phyloP scores from a whole-genome alignment of 2,888 invertebrate genomes.

The Trisateles emortualis region DNA sequence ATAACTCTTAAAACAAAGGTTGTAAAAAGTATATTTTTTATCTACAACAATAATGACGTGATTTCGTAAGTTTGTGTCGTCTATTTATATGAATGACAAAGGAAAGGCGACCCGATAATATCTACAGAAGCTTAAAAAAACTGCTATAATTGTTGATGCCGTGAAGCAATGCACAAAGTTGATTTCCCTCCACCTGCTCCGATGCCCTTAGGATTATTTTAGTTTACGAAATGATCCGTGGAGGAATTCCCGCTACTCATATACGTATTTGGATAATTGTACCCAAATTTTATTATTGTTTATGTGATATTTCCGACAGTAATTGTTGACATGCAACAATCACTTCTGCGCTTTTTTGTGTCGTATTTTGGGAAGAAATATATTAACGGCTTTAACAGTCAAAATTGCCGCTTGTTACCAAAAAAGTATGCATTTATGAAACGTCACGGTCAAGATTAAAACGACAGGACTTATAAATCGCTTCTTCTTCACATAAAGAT shows the following conservation, averaged over 20 bases:
- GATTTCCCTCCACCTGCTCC: slow-evolving; percentile 60
- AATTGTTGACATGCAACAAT: slow-evolving; percentile 19
- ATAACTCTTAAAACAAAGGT: not conserved
- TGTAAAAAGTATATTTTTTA: slow-evolving; percentile 14
- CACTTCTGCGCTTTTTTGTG: not conserved
- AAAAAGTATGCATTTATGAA: not conserved
- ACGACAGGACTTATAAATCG: slow-evolving; percentile 18
- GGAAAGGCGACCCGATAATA: slow-evolving; percentile 45
- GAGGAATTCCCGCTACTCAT: slow-evolving; percentile 65
- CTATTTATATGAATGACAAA: slow-evolving; percentile 34
- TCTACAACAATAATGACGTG: slow-evolving; percentile 27
- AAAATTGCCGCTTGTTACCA: not conserved
- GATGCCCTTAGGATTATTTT: slow-evolving; percentile 76
- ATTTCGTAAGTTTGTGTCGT: slow-evolving; percentile 29
- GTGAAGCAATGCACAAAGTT: slow-evolving; percentile 55
- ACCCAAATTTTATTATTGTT: slow-evolving; percentile 53
- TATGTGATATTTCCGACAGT: slow-evolving; percentile 36
- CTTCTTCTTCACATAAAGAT: not conserved
- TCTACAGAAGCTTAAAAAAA: slow-evolving; percentile 42
- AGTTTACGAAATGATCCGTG: slow-evolving; percentile 77
- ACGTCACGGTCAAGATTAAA: not conserved
- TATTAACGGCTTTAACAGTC: too few relatives aligned
- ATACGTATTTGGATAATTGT: slow-evolving; percentile 59
- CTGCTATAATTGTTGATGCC: slow-evolving; percentile 45
- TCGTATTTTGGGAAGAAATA: too few relatives aligned